phyloP scores from a whole-genome alignment of 2,113 vertebrate genomes.

The Shinisaurus crocodilurus region DNA sequence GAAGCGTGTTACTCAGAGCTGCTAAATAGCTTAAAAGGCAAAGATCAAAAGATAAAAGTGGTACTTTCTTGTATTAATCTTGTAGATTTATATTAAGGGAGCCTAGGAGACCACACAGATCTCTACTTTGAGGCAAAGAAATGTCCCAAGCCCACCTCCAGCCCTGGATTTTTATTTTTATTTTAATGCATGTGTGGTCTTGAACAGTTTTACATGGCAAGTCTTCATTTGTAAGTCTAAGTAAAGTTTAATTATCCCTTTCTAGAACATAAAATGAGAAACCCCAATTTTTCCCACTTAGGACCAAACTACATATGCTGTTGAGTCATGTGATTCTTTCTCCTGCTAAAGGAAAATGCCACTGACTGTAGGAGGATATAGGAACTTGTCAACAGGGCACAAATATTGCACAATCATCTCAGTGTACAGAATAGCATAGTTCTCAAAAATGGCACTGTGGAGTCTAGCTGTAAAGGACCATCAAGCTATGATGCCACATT shows the following conservation, averaged over 20 bases:
- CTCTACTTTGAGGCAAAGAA: conserved; percentile 70
- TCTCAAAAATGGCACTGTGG: background rate
- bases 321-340: background rate
- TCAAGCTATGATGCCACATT: background rate
- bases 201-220: conserved; percentile 67
- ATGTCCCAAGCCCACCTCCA: conserved; percentile 72
- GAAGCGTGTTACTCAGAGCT: conserved; percentile 74
- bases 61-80: conserved; percentile 77
- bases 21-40: conserved; percentile 78
- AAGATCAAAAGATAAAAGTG: conserved; percentile 83
- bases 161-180: conserved; percentile 45
- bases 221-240: conserved; percentile 74
- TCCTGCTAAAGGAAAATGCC: background rate
- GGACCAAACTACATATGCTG: background rate
- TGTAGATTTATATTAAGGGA: conserved; percentile 80
- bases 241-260: conserved; percentile 79
- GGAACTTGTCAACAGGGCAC: background rate
- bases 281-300: conserved; percentile 55
- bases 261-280: conserved; percentile 69
- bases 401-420: background rate
- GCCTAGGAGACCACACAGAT: conserved; percentile 84
- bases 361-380: background rate
- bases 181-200: conserved; percentile 78
- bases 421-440: background rate
- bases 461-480: background rate